These are phyloP conservation scores for Tetranychus piercei DNA, from an alignment of 2,888 invertebrate genomes.

Conservation along the genomic window DNA sequence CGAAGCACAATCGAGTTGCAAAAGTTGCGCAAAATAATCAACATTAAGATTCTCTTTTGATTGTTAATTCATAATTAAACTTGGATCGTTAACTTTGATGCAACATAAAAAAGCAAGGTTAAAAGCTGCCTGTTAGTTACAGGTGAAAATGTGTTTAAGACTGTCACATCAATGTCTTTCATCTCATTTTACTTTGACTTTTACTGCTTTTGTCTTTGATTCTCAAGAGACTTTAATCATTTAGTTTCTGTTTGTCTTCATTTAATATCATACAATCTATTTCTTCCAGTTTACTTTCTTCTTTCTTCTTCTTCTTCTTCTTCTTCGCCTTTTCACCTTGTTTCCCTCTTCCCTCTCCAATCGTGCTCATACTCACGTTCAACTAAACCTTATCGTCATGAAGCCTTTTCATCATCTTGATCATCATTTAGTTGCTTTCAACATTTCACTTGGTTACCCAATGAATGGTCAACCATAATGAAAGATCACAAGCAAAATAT, in stretches of 20 bases:
- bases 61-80: too few species aligned
- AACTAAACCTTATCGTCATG: not conserved
- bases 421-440: not conserved
- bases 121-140: not conserved
- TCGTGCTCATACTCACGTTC: not conserved
- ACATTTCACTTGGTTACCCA: not conserved
- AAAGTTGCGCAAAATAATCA: too few species aligned
- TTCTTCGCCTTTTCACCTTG: not conserved
- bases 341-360: too few species aligned
- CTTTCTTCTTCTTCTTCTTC: not conserved
- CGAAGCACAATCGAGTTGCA: too few species aligned
- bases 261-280: not conserved
- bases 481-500: not conserved
- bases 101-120: too few species aligned
- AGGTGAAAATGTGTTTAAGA: not conserved
- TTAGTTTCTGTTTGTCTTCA: not conserved
- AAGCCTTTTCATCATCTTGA: not conserved
- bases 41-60: too few species aligned
- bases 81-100: too few species aligned
- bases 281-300: not conserved
- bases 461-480: constrained; percentile 1
- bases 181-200: not conserved
- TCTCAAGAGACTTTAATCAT: not conserved
- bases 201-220: not conserved
- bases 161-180: not conserved